These are phyloP conservation scores for Popillia japonica DNA, from an alignment of 1,140 invertebrate genomes.

Conservation along the genomic window DNA sequence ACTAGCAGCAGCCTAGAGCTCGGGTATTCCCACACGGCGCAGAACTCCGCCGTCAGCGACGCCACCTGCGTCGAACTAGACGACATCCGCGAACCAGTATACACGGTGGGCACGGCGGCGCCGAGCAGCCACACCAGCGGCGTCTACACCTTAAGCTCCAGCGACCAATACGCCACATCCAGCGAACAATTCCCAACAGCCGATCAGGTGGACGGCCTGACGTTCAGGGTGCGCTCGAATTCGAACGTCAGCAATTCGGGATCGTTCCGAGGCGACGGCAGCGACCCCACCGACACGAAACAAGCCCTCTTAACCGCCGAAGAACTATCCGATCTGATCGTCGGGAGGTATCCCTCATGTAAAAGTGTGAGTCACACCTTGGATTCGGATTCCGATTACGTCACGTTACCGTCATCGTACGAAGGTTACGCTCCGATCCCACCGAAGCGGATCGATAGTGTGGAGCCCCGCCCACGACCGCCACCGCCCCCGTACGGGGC, in stretches of 20 bases:
- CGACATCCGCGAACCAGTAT: conserved; percentile 59
- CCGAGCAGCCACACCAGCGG: conserved; percentile 79
- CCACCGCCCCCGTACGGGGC: conserved; percentile 63
- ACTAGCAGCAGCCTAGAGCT: conserved; percentile 80
- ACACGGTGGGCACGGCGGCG: conserved; percentile 61
- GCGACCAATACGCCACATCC: conserved; percentile 65
- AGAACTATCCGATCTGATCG: conserved; percentile 82
- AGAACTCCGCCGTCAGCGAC: conserved; percentile 79
- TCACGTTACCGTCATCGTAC: conserved; percentile 78
- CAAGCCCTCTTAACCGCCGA: conserved; percentile 79
- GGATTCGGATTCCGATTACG: conserved; percentile 89
- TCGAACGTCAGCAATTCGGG: conserved; percentile 77
- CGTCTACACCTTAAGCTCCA: conserved; percentile 78
- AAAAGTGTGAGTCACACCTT: conserved; percentile 83
- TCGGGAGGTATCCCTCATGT: conserved; percentile 79
- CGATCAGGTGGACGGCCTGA: conserved; percentile 65
- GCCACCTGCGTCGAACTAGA: conserved; percentile 63
- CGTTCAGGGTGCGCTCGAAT: conserved; percentile 72
- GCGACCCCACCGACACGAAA: conserved; percentile 80
- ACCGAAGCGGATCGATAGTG: conserved; percentile 71
- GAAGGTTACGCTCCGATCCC: conserved; percentile 70
- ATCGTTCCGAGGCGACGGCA: conserved; percentile 85
- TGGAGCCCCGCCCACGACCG: conserved; percentile 54
- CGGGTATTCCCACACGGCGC: conserved; percentile 82
- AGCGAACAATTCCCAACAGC: conserved; percentile 60